phyloP scores from a whole-genome alignment of 2,888 invertebrate species.

The Thereva unica region DNA sequence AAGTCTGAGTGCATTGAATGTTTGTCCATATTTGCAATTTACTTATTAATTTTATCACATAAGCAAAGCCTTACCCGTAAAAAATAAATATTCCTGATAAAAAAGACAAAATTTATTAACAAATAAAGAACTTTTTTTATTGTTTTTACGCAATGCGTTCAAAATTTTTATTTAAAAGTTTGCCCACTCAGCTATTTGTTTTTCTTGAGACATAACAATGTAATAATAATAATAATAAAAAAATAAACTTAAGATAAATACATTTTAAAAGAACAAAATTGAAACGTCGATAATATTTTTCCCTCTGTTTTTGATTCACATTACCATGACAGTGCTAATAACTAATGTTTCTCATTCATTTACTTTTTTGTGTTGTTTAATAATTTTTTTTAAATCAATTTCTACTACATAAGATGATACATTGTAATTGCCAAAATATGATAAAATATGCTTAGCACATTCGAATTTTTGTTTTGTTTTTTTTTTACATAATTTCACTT shows the following conservation, averaged over 20 bases:
- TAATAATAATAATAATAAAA: constrained; percentile 28
- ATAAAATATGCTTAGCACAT: constrained; percentile 30
- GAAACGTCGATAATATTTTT: constrained; percentile 16
- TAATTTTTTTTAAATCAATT: constrained; percentile 17
- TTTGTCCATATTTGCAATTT: too few species aligned
- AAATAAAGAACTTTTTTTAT: neutral
- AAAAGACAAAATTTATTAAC: neutral
- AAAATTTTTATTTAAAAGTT: constrained; percentile 33
- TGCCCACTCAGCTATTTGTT: constrained; percentile 29
- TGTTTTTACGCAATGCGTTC: constrained; percentile 6
- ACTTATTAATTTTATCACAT: too few species aligned
- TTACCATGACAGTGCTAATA: constrained; percentile 24
- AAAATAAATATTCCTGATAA: neutral
- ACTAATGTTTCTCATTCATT: constrained; percentile 6
- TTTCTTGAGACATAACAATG: constrained; percentile 30
- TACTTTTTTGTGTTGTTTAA: too few species aligned
- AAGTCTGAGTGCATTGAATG: too few species aligned
- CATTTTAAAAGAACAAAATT: constrained; percentile 32
- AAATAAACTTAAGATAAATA: constrained; percentile 3
- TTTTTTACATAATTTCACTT: too few species aligned
- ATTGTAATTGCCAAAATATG: constrained; percentile 1
- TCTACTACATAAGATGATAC: constrained; percentile 24
- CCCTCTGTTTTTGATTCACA: constrained; percentile 16
- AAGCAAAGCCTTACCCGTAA: too few species aligned
- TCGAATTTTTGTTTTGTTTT: too few species aligned